Conservation (phyloP, 2,888 invertebrate genomes). For the Odontocolon sp. region DNA sequence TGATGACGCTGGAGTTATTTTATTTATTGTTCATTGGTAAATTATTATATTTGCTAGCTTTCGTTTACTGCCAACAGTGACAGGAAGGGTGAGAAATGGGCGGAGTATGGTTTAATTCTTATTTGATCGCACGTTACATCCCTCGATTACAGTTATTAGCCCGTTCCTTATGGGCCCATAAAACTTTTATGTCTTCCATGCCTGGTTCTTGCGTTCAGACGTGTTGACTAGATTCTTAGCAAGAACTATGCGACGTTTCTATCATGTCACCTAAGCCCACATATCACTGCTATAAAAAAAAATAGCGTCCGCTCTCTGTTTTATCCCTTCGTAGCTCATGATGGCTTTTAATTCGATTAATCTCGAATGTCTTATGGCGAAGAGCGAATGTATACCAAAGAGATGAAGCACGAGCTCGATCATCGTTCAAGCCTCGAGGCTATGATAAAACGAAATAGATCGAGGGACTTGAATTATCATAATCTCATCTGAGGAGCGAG, state of each 20-base stretch:
- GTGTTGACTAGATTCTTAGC: neutral
- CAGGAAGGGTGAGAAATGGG: conserved; percentile 47
- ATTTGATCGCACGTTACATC: conserved; percentile 45
- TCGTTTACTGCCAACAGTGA: no score
- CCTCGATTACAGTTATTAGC: conserved; percentile 55
- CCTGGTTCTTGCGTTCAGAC: neutral
- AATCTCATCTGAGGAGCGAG: conserved; percentile 69
- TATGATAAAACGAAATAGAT: neutral
- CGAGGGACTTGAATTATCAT: conserved; percentile 70
- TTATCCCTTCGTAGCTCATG: neutral
- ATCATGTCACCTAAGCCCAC: neutral
- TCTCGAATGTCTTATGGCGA: neutral
- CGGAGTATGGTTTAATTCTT: conserved; percentile 33
- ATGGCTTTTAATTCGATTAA: conserved; percentile 19
- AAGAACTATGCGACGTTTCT: neutral
- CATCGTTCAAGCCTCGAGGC: conserved; percentile 10
- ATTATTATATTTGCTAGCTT: no score
- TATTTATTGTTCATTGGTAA: neutral
- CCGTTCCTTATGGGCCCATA: conserved; percentile 49
- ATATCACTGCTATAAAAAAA: neutral
- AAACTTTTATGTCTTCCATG: conserved; percentile 37
- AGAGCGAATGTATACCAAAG: neutral
- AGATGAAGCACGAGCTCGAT: conserved; percentile 4
- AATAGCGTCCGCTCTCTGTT: no score
- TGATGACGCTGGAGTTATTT: conserved; percentile 1